Evolutionary conservation across 2,113 vertebrate genomes (phyloP).

Genomic region (Ctenodactylus gundi): DNA sequence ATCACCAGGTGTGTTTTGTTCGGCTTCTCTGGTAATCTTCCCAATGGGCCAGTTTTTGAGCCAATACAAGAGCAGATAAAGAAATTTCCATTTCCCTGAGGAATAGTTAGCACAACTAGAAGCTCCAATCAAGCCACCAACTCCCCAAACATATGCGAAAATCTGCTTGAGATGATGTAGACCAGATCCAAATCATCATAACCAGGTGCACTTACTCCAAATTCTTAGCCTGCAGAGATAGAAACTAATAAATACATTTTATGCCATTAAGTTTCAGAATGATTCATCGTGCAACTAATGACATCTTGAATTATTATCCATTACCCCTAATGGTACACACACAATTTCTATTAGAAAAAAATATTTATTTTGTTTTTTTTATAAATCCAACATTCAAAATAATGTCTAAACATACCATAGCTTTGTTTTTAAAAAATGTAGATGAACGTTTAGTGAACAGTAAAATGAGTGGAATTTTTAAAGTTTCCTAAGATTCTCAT

Average conservation of each 20-base stretch:
- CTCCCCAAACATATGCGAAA: background rate
- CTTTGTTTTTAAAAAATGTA: background rate
- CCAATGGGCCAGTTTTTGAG: too few species aligned
- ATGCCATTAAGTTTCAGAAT: background rate
- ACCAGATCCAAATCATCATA: background rate
- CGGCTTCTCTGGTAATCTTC: too few species aligned
- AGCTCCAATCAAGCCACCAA: background rate
- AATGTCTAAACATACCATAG: fast-evolving
- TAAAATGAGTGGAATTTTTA: background rate
- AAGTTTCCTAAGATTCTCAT: background rate
- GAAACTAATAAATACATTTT: background rate
- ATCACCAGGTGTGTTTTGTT: too few species aligned
- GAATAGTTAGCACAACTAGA: background rate
- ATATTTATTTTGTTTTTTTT: background rate
- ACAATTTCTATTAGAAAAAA: background rate
- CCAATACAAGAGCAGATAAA: background rate
- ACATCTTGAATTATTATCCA: background rate
- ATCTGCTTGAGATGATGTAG: background rate
- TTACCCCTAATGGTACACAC: background rate
- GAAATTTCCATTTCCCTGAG: background rate
- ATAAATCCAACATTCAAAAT: background rate
- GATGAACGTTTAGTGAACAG: background rate
- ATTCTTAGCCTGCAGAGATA: background rate
- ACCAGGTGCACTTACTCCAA: background rate
- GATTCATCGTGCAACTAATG: background rate